These are phyloP conservation scores for Centropristis striata DNA, from an alignment of 2,113 vertebrate species.

Conservation along the genomic window DNA sequence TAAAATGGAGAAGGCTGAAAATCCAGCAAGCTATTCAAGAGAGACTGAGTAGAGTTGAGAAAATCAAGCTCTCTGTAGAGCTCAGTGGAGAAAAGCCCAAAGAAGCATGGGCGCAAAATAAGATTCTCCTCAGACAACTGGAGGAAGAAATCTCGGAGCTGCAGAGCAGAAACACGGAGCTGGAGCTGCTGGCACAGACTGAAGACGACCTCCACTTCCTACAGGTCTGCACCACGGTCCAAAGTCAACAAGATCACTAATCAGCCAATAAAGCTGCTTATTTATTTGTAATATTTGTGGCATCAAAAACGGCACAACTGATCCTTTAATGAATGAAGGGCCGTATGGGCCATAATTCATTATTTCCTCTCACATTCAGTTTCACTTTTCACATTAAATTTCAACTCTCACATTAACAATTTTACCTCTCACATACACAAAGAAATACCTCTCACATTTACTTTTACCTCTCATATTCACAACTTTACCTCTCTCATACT, in stretches of 20 bases:
- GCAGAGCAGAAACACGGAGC: slow-evolving; percentile 16
- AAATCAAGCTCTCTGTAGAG: slow-evolving; percentile 16
- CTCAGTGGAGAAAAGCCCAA: neutral
- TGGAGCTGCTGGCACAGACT: slow-evolving; percentile 44
- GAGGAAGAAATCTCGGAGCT: slow-evolving; percentile 56
- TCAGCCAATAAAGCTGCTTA: neutral
- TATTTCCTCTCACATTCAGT: too few species aligned
- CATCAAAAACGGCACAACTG: neutral
- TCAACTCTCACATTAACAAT: too few species aligned
- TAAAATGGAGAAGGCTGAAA: slow-evolving; percentile 63
- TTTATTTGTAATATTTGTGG: too few species aligned
- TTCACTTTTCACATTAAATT: too few species aligned
- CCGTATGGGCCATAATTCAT: too few species aligned
- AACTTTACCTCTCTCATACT: too few species aligned
- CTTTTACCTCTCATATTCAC: too few species aligned
- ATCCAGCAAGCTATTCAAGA: slow-evolving; percentile 77
- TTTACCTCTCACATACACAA: too few species aligned
- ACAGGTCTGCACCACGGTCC: slow-evolving; percentile 22
- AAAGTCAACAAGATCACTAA: too few species aligned
- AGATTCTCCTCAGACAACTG: slow-evolving; percentile 37
- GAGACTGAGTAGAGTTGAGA: slow-evolving; percentile 60
- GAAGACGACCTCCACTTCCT: slow-evolving; percentile 63
- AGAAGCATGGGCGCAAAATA: neutral
- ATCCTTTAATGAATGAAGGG: too few species aligned
- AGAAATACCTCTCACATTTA: too few species aligned